Evolutionary conservation across 2,797 vertebrate genomes (phyloP).

Genomic region (Pipistrellus kuhlii): DNA sequence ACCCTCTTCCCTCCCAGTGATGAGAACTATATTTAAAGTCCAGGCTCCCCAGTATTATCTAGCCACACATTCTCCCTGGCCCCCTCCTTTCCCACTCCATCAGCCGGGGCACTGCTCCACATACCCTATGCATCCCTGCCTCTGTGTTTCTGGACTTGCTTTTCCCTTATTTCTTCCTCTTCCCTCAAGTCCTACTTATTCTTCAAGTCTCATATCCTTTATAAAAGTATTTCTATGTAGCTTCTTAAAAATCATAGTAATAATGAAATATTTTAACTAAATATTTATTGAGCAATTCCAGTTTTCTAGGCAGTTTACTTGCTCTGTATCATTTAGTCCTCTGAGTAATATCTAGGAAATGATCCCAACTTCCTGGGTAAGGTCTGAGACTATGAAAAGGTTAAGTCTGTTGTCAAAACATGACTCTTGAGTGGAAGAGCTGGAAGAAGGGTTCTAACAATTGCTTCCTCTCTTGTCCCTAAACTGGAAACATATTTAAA

Average conservation of each 20-base stretch:
- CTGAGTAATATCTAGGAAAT: not conserved
- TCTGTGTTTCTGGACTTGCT: constrained; percentile 33
- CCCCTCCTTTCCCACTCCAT: not conserved
- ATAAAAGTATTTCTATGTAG: not conserved
- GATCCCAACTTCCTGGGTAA: not conserved
- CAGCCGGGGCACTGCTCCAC: not conserved
- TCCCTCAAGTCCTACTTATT: not conserved
- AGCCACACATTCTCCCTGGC: too few relatives aligned
- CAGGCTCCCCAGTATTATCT: not conserved
- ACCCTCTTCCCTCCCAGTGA: not conserved
- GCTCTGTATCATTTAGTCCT: not conserved
- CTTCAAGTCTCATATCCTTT: not conserved
- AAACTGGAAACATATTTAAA: not conserved
- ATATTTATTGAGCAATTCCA: constrained; percentile 10
- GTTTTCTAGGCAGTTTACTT: not conserved
- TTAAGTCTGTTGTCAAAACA: not conserved
- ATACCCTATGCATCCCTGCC: too few relatives aligned
- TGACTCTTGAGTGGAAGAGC: constrained; percentile 13
- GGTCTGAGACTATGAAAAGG: constrained; percentile 2
- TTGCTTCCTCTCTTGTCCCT: not conserved
- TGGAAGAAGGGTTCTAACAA: not conserved
- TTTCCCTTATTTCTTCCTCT: not conserved
- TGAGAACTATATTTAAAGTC: not conserved
- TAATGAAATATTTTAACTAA: not conserved
- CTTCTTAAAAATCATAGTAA: not conserved